Evolutionary conservation across 2,113 vertebrate species (phyloP).

Genomic region (Otis tarda): DNA sequence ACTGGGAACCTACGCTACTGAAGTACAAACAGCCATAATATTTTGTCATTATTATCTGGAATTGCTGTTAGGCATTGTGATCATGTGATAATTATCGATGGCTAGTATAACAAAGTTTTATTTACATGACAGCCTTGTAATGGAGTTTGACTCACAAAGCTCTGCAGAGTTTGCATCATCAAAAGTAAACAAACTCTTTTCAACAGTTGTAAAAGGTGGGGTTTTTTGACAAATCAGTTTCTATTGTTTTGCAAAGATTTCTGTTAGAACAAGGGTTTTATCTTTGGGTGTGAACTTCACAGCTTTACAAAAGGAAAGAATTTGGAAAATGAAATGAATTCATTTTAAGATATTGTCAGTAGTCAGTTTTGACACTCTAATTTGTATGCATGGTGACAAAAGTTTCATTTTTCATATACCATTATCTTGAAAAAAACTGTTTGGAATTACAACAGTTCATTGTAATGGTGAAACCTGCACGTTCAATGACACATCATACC

Average conservation of each 20-base stretch:
- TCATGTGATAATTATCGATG: not conserved
- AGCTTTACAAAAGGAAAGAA: not conserved
- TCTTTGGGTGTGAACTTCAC: not conserved
- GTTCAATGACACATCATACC: not conserved
- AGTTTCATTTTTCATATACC: not conserved
- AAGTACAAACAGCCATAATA: not conserved
- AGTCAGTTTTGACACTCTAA: not conserved
- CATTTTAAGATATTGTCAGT: not conserved
- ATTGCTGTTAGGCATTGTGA: not conserved
- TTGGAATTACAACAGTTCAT: not conserved
- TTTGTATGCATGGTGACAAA: not conserved
- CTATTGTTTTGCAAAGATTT: not conserved
- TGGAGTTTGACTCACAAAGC: not conserved
- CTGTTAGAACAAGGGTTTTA: not conserved
- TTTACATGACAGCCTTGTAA: not conserved
- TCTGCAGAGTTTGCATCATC: not conserved
- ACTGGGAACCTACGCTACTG: not conserved
- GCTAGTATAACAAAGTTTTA: not conserved
- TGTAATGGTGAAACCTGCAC: not conserved
- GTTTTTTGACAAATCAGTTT: not conserved
- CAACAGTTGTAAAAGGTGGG: not conserved
- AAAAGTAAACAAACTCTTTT: not conserved
- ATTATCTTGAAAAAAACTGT: not conserved
- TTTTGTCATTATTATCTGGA: not conserved
- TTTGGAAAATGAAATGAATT: not conserved